Percentiles rank a stretch among this genome's conserved stretches.
Evolutionary conservation across 2,888 invertebrate genomes (phyloP).

Genomic region (Deilephila porcellus): DNA sequence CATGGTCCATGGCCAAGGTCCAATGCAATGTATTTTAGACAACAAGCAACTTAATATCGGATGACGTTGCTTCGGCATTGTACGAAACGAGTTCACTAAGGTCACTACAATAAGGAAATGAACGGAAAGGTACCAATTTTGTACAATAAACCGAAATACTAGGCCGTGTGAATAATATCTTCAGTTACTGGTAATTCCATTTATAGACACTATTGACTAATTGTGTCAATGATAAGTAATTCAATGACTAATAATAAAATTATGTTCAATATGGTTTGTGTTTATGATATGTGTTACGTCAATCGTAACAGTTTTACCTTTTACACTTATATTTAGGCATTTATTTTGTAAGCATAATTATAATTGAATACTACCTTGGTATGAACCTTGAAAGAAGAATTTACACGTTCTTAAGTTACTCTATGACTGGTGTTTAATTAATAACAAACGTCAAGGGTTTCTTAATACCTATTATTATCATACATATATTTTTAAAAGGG

Average conservation of each 20-base stretch:
- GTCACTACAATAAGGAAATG: constrained; percentile 11
- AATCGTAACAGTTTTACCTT: no score
- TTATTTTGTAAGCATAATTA: no score
- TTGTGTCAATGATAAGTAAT: neutral
- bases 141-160: constrained; percentile 4
- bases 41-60: constrained; percentile 1
- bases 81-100: constrained; percentile 15
- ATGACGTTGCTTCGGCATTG: constrained; percentile 9
- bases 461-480: no score
- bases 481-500: no score
- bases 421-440: no score
- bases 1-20: neutral
- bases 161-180: neutral
- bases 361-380: no score
- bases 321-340: no score
- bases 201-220: neutral
- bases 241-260: neutral
- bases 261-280: no score
- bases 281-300: no score
- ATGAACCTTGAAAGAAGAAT: no score
- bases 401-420: no score
- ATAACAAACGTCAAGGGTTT: no score
- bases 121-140: constrained; percentile 2
- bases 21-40: neutral
- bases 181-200: neutral